These are phyloP conservation scores for Venusia cambrica DNA, from an alignment of 2,888 invertebrate species.

Conservation along the genomic window DNA sequence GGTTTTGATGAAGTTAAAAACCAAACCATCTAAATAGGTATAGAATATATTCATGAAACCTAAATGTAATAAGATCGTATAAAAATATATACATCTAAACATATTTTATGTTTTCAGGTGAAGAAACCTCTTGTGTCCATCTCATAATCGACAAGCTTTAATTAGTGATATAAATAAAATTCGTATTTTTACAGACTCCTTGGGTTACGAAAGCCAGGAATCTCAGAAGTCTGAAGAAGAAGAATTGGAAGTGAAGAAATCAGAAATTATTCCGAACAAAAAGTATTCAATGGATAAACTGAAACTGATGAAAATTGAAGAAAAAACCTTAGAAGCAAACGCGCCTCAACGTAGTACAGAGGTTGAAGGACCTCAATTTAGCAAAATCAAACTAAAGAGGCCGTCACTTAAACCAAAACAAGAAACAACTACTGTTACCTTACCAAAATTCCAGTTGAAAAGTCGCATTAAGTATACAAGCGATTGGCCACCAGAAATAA, in stretches of 20 bases:
- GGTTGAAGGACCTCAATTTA: constrained; percentile 80
- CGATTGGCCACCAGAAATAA: constrained; percentile 83
- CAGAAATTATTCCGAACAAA: constrained; percentile 13
- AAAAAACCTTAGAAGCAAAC: constrained; percentile 77
- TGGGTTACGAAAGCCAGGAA: constrained; percentile 6
- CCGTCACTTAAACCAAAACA: constrained; percentile 71
- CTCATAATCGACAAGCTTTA: no score
- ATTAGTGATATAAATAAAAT: no score
- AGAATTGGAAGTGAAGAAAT: constrained; percentile 2
- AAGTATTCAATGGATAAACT: constrained; percentile 44
- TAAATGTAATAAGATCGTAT: no score
- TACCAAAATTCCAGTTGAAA: constrained; percentile 86
- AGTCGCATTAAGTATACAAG: constrained; percentile 83
- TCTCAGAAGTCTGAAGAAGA: no score
- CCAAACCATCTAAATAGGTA: no score
- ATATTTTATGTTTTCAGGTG: no score
- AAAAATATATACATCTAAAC: no score
- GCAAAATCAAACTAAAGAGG: constrained; percentile 85
- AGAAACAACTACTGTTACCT: constrained; percentile 51
- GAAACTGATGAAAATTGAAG: constrained; percentile 81
- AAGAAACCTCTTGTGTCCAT: no score
- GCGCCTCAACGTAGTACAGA: constrained; percentile 80
- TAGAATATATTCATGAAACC: no score
- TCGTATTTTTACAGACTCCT: constrained; percentile 15
- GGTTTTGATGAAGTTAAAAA: no score